Base-by-base conservation (phyloP, 2,113 vertebrate species). In the Chaenogobius annularis region DNA sequence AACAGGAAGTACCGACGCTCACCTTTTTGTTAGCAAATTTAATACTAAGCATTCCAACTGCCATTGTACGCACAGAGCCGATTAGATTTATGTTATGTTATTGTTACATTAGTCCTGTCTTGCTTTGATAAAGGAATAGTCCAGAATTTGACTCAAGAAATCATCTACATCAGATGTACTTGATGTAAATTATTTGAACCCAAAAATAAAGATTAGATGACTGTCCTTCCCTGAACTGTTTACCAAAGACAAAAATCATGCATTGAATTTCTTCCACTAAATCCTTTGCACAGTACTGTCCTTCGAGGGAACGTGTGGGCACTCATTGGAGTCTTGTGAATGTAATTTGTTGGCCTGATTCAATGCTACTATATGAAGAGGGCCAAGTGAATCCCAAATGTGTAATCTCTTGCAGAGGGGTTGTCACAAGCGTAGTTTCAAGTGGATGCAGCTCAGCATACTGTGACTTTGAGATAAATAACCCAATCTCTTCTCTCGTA, bases 381-480 rank as follows among this genome's bases (percentile, higher is more conserved):
- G 55, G 22, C 35, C 26, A 56, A 71, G 22, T 50, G 12, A 67
- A 77, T 70, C 56, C 56, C 6, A 62, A 71, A 72, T 68, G 50
- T 58, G 47, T 64, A 68, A 78, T 83, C 75, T 77, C 64, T 54
- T 69, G 58, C 70, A 65, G 67, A 69, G 71, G 72, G 55, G 50
- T 64, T 47, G 68, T 59, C 19, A 78, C 47, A 12, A 35, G 67
- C 66, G 74, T 70, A 54, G 69, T 70, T 81, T 61, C 31, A 73
- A 86, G 76, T 72, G 69, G 74, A 70, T 79, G 75, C 74, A 72
- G 80, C 77, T 69, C 68, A 74, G 61, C 79, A 67, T 35, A 73
- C 69, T 68, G 71, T 67, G 69, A 47, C 76, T 44, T 4, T 14
- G 52, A 61, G 58, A 59, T 85, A 81, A 88, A 82, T 77, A 47